Evolutionary conservation across 2,797 vertebrate species (phyloP).

Genomic region (Sebastes umbrosus): DNA sequence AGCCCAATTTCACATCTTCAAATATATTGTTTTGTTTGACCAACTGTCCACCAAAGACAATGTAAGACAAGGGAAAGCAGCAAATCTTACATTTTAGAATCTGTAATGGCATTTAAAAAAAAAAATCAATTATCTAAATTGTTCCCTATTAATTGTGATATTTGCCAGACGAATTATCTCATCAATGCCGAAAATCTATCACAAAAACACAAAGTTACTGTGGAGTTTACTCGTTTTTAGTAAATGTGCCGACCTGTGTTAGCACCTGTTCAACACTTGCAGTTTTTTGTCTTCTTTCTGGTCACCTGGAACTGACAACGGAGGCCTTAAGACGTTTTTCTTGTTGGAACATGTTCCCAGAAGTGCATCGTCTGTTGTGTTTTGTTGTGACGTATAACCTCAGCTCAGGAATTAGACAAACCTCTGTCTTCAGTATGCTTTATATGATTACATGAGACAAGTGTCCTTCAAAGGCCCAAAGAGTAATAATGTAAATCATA

Average conservation of each 20-base stretch:
- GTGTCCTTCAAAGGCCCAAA: not conserved
- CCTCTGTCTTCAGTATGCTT: not conserved
- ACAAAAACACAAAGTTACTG: not conserved
- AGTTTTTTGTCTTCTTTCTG: not conserved
- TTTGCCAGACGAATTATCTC: rapidly evolving
- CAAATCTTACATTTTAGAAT: not conserved
- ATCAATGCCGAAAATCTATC: not conserved
- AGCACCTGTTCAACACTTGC: not conserved
- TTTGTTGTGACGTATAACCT: not conserved
- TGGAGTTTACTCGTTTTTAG: not conserved
- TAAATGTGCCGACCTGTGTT: not conserved
- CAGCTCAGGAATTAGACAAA: not conserved
- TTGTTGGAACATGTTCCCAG: not conserved
- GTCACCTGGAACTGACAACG: not conserved
- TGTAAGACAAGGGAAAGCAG: not conserved
- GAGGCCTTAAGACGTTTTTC: not conserved
- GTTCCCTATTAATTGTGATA: not conserved
- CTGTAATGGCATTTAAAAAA: not conserved
- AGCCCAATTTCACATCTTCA: not conserved
- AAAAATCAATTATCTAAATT: not conserved
- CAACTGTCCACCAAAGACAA: rapidly evolving
- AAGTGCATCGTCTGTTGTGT: not conserved
- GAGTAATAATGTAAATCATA: not conserved
- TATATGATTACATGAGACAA: not conserved
- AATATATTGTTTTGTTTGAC: not conserved